These are phyloP conservation scores for Epirrita christyi DNA, from an alignment of 2,888 invertebrate genomes.

Conservation along the genomic window DNA sequence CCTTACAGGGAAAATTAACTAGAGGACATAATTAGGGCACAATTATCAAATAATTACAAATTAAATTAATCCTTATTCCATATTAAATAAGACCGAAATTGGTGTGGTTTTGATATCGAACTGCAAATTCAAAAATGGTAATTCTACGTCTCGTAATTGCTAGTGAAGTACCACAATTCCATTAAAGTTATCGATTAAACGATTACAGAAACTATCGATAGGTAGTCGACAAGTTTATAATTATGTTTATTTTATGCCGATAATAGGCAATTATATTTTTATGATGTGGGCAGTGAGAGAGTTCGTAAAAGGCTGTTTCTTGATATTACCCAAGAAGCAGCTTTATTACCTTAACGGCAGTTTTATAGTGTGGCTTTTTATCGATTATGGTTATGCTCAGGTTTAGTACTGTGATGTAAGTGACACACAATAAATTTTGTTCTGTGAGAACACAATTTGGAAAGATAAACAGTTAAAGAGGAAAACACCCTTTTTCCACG, in stretches of 20 bases:
- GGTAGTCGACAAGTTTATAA: constrained; percentile 26
- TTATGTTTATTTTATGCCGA: constrained; percentile 33
- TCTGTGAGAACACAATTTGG: neutral
- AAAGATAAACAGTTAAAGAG: neutral
- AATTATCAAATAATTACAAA: neutral
- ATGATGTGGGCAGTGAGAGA: constrained; percentile 19
- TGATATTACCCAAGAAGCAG: constrained; percentile 15
- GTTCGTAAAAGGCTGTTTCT: constrained; percentile 16
- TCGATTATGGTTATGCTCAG: constrained; percentile 8
- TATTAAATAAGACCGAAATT: constrained; percentile 7
- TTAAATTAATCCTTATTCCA: neutral
- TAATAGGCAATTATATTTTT: constrained; percentile 33
- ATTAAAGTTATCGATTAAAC: constrained; percentile 48
- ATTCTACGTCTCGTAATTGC: constrained; percentile 58
- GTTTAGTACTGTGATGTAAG: constrained; percentile 6
- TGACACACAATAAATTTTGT: constrained; percentile 4
- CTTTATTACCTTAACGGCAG: constrained; percentile 19
- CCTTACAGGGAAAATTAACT: constrained; percentile 63
- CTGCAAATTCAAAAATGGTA: constrained; percentile 34
- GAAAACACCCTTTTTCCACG: no score
- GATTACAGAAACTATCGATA: constrained; percentile 37
- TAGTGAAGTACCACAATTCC: constrained; percentile 55
- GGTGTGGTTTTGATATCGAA: constrained; percentile 3
- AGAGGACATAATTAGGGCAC: constrained; percentile 43
- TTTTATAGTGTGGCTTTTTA: constrained; percentile 28